Evolutionary conservation across 2,888 invertebrate genomes (phyloP), one percentile per base, ranked within the genome.

Genomic region (Rotaria magnacalcarata): DNA sequence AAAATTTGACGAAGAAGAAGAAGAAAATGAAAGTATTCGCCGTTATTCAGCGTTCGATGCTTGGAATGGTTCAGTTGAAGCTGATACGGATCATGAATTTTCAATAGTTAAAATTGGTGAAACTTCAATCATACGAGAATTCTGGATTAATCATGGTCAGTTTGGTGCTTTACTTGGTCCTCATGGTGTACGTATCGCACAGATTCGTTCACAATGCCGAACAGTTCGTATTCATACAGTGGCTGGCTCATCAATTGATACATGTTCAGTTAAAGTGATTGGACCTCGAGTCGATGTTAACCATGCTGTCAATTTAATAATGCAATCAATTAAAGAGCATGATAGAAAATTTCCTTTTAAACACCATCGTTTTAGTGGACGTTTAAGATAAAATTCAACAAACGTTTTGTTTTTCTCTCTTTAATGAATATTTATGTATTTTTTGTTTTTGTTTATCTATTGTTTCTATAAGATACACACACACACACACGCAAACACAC

Each of bases 91-190:
- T 47, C 43, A 80, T 24, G 43, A 47, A n/a, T 80, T 47, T 80
- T 47, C 43, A 7, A 24, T 80, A 24, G 43, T 43, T 43, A 67
- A 67, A 67, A 14, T 67, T 1, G n/a, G 80, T 47, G 80, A 47
- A 16, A 47, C 47, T 47, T 47, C 47, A n/a, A 80, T 80, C 16
- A 80, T 80, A 47, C 24, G 47, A 80, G 80, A 80, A 47, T 80
- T 80, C 34, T 47, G 47, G 47, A 80, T 80, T 24, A 47, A 43
- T 47, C 80, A 80, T 47, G 80, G 80, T 47, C 47, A 80, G 47
- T 80, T 80, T 24, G 80, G 80, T n/a, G 80, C 80, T 80, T n/a
- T 80, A 47, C 47, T 80, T n/a, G 80, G 80, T 80, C 80, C 80
- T 10, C 80, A 80, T 80, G 80, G 80, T 80, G 24, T 80, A 11